phyloP scores from a whole-genome alignment of 1,140 invertebrate species.

The Meloidogyne chitwoodi region DNA sequence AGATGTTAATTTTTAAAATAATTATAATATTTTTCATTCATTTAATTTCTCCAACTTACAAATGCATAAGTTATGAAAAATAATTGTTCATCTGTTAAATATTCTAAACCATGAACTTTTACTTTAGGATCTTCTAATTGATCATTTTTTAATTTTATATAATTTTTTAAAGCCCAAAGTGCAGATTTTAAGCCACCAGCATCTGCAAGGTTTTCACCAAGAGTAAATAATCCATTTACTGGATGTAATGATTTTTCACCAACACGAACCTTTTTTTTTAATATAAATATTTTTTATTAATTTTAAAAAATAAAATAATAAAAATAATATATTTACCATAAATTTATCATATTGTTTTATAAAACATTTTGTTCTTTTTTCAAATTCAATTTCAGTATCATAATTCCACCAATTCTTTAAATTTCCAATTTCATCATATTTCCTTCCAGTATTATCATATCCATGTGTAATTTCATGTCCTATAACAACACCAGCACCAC shows the following conservation, averaged over 20 bases:
- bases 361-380: neutral
- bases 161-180: neutral
- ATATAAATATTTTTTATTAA: neutral
- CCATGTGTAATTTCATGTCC: constrained; percentile 5
- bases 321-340: neutral
- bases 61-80: neutral
- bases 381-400: neutral
- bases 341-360: neutral
- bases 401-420: neutral
- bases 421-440: neutral
- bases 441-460: neutral
- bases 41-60: neutral
- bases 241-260: neutral
- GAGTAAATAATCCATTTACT: neutral
- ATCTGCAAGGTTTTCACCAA: neutral
- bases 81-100: neutral
- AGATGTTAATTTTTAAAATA: no score
- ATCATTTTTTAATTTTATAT: neutral
- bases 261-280: neutral
- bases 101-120: neutral
- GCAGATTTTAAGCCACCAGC: neutral
- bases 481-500: neutral
- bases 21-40: no score
- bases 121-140: neutral
- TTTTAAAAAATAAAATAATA: neutral